Conservation (phyloP, 1,140 invertebrate genomes). For the Ditylenchus dipsaci region DNA sequence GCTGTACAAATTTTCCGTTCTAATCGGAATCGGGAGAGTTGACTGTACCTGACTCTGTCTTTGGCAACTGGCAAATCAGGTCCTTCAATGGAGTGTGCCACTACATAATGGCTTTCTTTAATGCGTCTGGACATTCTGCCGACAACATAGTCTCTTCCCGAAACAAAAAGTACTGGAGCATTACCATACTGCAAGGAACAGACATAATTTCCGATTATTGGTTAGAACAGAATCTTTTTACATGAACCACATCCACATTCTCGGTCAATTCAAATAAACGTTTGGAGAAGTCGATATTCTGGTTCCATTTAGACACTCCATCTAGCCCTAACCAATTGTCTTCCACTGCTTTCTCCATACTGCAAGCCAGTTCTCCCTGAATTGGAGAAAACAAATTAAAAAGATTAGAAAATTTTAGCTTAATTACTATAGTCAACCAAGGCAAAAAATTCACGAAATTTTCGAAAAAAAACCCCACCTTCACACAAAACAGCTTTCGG, state of each 20-base stretch:
- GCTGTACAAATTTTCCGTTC: too few relatives aligned
- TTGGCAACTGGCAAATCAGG: not conserved
- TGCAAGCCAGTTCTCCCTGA: not conserved
- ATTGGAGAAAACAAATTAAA: not conserved
- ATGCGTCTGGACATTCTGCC: not conserved
- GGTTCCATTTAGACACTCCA: not conserved
- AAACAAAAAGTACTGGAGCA: not conserved
- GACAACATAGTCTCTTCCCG: not conserved
- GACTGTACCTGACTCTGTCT: not conserved
- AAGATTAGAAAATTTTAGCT: not conserved
- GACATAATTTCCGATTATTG: not conserved
- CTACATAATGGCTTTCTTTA: not conserved
- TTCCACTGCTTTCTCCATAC: not conserved
- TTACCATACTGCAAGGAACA: not conserved
- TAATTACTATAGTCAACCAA: not conserved
- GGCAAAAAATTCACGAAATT: not conserved
- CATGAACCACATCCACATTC: not conserved
- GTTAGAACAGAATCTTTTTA: not conserved
- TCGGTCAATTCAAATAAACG: not conserved
- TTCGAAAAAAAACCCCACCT: too few relatives aligned
- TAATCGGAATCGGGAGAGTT: too few relatives aligned
- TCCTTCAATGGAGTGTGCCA: not conserved
- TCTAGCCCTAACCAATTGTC: not conserved
- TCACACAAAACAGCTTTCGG: not conserved
- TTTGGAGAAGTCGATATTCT: not conserved